Conservation (phyloP, 2,888 invertebrate genomes). For the Poecilus cupreus region DNA sequence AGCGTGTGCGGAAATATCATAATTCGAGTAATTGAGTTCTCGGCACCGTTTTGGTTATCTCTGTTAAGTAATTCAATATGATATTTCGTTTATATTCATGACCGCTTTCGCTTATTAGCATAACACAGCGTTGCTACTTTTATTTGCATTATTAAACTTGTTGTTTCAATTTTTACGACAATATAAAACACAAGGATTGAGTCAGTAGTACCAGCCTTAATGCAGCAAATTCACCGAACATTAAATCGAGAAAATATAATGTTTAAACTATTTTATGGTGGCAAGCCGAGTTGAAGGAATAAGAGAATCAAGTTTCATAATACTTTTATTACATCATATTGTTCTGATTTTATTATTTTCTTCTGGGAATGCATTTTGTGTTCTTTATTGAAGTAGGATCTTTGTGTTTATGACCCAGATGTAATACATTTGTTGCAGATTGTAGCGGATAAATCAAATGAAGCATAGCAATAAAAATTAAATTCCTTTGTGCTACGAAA, state of each 20-base stretch:
- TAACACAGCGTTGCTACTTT: conserved; percentile 15
- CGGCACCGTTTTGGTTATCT: conserved; percentile 34
- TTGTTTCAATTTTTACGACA: not conserved
- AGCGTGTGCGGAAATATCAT: conserved; percentile 17
- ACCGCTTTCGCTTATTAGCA: conserved; percentile 23
- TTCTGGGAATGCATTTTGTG: not conserved
- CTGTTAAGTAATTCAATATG: conserved; percentile 20
- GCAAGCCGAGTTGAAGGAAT: not conserved
- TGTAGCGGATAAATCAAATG: too few species aligned
- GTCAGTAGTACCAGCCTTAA: not conserved
- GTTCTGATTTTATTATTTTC: conserved; percentile 25
- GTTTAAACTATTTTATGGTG: conserved; percentile 8
- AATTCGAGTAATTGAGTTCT: not conserved
- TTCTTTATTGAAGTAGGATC: not conserved
- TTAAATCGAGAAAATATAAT: conserved; percentile 22
- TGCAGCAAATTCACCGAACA: not conserved
- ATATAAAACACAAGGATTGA: not conserved
- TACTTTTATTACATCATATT: conserved; percentile 24
- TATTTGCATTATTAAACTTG: conserved; percentile 6
- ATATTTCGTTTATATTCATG: conserved; percentile 33
- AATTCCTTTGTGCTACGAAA: too few species aligned
- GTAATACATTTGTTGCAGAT: not conserved
- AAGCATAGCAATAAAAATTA: too few species aligned
- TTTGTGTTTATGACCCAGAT: not conserved
- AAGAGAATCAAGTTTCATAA: conserved; percentile 22